Evolutionary conservation across 2,113 vertebrate species (phyloP), one percentile per base, ranked within the genome.

Genomic region (Pampusana beccarii): DNA sequence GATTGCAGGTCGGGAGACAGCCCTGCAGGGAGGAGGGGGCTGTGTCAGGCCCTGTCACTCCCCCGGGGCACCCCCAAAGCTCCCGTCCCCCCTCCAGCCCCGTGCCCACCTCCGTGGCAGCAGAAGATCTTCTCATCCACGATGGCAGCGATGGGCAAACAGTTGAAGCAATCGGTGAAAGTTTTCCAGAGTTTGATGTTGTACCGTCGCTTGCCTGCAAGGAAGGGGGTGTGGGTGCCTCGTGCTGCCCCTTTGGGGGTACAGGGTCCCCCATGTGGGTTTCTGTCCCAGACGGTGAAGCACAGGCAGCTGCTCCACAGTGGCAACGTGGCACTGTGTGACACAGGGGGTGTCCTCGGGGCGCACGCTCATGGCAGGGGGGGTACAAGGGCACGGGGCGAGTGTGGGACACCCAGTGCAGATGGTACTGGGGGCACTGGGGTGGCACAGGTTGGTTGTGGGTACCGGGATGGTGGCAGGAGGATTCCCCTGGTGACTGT

Each of bases 141-240:
- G 1, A 99, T 99, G 70, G 99, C 99, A 1, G 99, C 99, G 0
- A 99, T 99, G 50, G 99, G 99, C 97, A 99, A 97, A 96, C 99
- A 99, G 97, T 99, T 99, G 98, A 99, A 99, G 96, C 99, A 99
- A 97, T 99, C 99, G 0, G 99, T 99, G 97, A 99, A 99, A 4
- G 99, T 99, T 95, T 99, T 99, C 99, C 99, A 99, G 44, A 99
- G 98, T 96, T 99, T 99, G 94, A 99, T 99, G 98, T 99, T 99
- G 96, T 99, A 99, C 29, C 99, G 98, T 84, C 99, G 97, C 94
- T 99, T 99, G 98, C 99, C 99, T 99, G 97, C 28, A 5, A 31
- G 51, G 44, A 20, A 20, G 50, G 1, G 20, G 34, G 82, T 3
- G 83, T 16, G 44, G n/a, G 34, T 51, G 67, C 34, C 46, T 9